Evolutionary conservation across 2,113 vertebrate species (phyloP), one percentile per base, ranked within the genome.

Genomic region (Scytalopus superciliaris): DNA sequence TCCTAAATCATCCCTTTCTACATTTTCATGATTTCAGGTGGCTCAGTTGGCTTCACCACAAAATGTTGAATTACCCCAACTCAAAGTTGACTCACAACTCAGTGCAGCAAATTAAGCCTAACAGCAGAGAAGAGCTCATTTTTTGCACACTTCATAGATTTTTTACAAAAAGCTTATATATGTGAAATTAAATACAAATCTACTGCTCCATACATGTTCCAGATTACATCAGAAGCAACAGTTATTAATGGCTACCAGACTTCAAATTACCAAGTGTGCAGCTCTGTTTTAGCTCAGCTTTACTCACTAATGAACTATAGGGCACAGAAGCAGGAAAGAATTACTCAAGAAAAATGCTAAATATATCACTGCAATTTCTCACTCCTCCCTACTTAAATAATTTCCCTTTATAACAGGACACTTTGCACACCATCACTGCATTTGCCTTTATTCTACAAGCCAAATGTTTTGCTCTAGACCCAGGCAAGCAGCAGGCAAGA

Each of bases 401-500:
- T 57, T 88, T 69, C 33, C 27, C 30, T 76, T 77, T 50, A 31
- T 16, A 75, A 55, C 0, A 37, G 47, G 27, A 27, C 19, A 75
- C 19, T 17, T 75, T 74, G 42, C 64, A 62, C 17, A 40, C 22
- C 4, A 16, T 35, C 25, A 25, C 31, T 30, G 19, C 22, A 19
- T 30, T 57, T n/a, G 50, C n/a, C 45, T n/a, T 77, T 74, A 57
- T 67, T 74, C 45, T 24, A 63, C 15, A 57, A 10, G 4, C 13
- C n/a, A 69, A 64, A 73, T 2, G 1, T 22, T 57, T 57, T 62
- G 22, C 40, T 80, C 49, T 45, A 33, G 30, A 74, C 16, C 19
- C 40, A 68, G 44, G 24, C 1, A 0, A 4, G 39, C 0, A 5
- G 49, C 33, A 73, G n/a, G 28, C 8, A 11, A 6, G 10, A 89